phyloP scores from a whole-genome alignment of 2,113 vertebrate genomes.

The Gnathonemus longibarbis region DNA sequence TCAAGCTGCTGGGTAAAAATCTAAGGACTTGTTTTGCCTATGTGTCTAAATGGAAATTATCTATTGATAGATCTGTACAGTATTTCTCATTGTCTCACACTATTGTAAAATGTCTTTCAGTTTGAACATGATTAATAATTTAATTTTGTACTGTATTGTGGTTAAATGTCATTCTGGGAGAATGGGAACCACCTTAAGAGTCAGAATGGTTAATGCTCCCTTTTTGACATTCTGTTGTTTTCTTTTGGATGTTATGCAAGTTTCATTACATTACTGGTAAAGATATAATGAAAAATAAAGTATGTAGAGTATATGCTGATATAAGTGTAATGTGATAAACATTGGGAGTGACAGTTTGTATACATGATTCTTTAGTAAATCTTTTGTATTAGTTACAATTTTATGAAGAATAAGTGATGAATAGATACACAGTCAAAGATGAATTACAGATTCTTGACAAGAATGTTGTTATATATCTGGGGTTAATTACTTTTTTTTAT shows the following conservation, averaged over 20 bases:
- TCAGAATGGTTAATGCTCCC: neutral
- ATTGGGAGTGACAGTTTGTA: neutral
- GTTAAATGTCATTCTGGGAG: neutral
- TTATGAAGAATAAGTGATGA: neutral
- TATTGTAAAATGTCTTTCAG: neutral
- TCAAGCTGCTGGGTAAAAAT: neutral
- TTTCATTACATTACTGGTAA: neutral
- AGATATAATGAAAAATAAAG: neutral
- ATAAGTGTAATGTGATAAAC: neutral
- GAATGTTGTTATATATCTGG: neutral
- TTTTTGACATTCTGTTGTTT: neutral
- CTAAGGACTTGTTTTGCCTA: neutral
- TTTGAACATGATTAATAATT: neutral
- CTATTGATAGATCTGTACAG: neutral
- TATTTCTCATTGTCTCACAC: neutral
- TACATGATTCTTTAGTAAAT: neutral
- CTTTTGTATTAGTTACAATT: neutral
- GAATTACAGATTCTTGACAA: neutral
- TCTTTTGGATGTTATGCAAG: neutral
- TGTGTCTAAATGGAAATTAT: neutral
- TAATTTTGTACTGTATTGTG: neutral
- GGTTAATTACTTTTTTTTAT: neutral
- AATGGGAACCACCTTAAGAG: neutral
- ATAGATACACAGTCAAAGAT: neutral
- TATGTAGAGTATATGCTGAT: neutral